phyloP scores from a whole-genome alignment of 2,888 invertebrate genomes.

The Eretmocerus hayati region DNA sequence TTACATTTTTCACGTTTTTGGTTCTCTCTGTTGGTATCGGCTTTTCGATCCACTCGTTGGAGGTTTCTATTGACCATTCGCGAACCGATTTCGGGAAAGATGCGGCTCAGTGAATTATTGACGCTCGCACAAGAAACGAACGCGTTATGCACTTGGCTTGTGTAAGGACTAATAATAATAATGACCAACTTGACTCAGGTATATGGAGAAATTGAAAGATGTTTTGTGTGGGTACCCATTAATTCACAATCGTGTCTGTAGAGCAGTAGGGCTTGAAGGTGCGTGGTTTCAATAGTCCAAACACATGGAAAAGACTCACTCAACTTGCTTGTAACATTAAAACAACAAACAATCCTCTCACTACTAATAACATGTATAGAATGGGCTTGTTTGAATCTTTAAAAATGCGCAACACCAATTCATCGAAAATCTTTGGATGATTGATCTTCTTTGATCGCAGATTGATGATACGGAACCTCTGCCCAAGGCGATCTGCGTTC shows the following conservation, averaged over 20 bases:
- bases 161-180: no score
- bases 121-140: no score
- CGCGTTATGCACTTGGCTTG: no score
- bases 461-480: slow-evolving; percentile 46
- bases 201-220: slow-evolving; percentile 6
- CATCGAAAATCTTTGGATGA: no score
- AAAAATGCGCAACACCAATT: slow-evolving; percentile 5
- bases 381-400: slow-evolving; percentile 6
- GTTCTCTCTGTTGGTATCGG: no score
- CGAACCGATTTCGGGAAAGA: no score
- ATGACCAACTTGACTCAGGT: no score
- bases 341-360: background rate
- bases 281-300: background rate
- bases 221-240: slow-evolving; percentile 17
- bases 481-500: slow-evolving; percentile 45
- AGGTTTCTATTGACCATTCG: no score
- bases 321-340: slow-evolving; percentile 1
- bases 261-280: slow-evolving; percentile 31
- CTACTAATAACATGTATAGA: background rate
- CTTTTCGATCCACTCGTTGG: no score
- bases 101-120: no score
- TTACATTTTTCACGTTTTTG: no score
- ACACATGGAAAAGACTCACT: slow-evolving; percentile 1
- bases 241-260: slow-evolving; percentile 14
- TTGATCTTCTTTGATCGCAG: slow-evolving; percentile 38